These are phyloP conservation scores for Agraylea sexmaculata DNA, from an alignment of 1,140 invertebrate species.

Conservation along the genomic window DNA sequence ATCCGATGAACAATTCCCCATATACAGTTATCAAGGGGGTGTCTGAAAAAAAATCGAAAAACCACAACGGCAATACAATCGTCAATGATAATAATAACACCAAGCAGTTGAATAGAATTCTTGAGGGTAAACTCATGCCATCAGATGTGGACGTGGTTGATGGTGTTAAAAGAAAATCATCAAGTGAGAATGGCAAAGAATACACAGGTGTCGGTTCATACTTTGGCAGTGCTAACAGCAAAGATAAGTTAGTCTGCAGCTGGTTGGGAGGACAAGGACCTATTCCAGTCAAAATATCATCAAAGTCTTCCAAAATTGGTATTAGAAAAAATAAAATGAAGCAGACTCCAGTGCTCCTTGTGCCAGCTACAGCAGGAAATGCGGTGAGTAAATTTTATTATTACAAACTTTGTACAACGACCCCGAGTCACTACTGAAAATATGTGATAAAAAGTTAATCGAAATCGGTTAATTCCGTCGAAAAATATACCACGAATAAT, in stretches of 20 bases:
- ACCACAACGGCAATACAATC: slow-evolving; percentile 26
- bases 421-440: no score
- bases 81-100: slow-evolving; percentile 24
- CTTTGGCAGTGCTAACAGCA: slow-evolving; percentile 38
- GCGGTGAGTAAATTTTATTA: slow-evolving; percentile 29
- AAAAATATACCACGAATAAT: no score
- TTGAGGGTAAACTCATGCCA: slow-evolving; percentile 30
- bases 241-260: slow-evolving; percentile 40
- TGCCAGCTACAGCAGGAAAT: slow-evolving; percentile 33
- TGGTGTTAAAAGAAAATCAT: slow-evolving; percentile 13
- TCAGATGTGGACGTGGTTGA: slow-evolving; percentile 16
- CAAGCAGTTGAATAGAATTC: slow-evolving; percentile 31
- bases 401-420: no score
- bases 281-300: slow-evolving; percentile 15
- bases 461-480: no score
- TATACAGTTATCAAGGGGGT: slow-evolving; percentile 32
- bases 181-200: slow-evolving; percentile 12
- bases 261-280: slow-evolving; percentile 41
- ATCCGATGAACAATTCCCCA: slow-evolving; percentile 28
- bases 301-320: slow-evolving; percentile 17
- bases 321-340: slow-evolving; percentile 28
- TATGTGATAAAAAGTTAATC: no score
- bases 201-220: slow-evolving; percentile 17
- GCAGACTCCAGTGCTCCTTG: slow-evolving; percentile 25
- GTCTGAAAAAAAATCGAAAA: slow-evolving; percentile 22